Evolutionary conservation across 2,888 invertebrate species (phyloP).

Genomic region (Theristus sp.): DNA sequence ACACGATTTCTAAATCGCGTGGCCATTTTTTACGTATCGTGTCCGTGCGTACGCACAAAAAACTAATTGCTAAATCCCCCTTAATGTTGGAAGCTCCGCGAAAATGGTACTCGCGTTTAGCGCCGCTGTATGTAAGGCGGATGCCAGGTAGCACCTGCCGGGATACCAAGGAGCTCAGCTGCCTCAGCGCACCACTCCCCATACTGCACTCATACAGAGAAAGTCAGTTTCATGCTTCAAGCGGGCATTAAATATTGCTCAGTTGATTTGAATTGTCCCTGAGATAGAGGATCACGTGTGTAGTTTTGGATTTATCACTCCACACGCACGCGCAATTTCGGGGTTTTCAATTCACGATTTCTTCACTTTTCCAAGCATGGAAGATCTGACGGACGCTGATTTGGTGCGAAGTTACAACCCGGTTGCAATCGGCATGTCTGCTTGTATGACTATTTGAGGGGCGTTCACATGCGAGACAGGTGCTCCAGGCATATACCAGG

Average conservation of each 20-base stretch:
- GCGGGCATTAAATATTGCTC: neutral
- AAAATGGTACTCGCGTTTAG: no score
- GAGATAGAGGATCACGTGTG: neutral
- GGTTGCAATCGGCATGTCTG: neutral
- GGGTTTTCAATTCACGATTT: neutral
- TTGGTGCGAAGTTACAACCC: neutral
- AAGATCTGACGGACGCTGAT: neutral
- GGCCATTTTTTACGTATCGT: no score
- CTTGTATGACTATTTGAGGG: constrained; percentile 37
- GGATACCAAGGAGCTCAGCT: no score
- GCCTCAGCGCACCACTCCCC: no score
- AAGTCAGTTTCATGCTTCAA: neutral
- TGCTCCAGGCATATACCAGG: constrained; percentile 78
- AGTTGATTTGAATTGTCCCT: no score
- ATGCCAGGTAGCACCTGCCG: no score
- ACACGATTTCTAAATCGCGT: neutral
- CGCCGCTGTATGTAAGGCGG: no score
- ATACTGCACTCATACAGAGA: no score
- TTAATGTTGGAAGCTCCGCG: no score
- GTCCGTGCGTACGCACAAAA: no score
- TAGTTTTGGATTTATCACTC: no score
- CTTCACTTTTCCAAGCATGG: neutral
- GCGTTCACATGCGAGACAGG: constrained; percentile 70
- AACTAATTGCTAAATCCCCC: no score
- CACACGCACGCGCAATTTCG: neutral